These are phyloP conservation scores for Drosophila tsacasi DNA, from an alignment of 1,140 invertebrate genomes.

Conservation along the genomic window DNA sequence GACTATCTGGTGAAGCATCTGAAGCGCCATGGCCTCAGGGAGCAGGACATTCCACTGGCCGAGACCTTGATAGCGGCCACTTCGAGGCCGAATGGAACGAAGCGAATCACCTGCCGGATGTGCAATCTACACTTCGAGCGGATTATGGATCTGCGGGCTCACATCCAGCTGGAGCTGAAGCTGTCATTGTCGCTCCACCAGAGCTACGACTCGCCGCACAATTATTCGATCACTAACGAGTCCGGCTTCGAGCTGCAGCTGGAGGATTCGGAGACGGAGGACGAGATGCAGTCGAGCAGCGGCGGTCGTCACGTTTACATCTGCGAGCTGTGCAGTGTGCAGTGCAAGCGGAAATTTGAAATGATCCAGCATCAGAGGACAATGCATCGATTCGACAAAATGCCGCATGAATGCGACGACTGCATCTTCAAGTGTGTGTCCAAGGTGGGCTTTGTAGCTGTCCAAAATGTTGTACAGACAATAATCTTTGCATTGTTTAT, in stretches of 20 bases:
- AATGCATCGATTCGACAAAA: slow-evolving; percentile 75
- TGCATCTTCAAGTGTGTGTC: slow-evolving; percentile 79
- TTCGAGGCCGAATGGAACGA: slow-evolving; percentile 66
- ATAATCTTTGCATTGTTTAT: not conserved
- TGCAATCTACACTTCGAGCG: slow-evolving; percentile 68
- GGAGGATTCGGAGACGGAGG: slow-evolving; percentile 78
- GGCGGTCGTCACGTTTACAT: slow-evolving; percentile 56
- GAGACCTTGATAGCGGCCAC: slow-evolving; percentile 71
- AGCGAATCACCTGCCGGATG: slow-evolving; percentile 72
- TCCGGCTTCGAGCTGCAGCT: slow-evolving; percentile 73
- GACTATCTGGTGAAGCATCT: slow-evolving; percentile 84
- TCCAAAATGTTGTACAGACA: not conserved
- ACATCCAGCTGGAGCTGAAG: slow-evolving; percentile 71
- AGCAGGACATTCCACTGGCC: slow-evolving; percentile 68
- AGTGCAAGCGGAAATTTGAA: slow-evolving; percentile 84
- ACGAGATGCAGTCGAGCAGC: slow-evolving; percentile 56
- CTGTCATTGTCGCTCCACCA: slow-evolving; percentile 57
- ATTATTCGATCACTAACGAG: slow-evolving; percentile 79
- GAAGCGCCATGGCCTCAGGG: slow-evolving; percentile 67
- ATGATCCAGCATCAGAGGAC: slow-evolving; percentile 78
- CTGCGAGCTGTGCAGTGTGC: slow-evolving; percentile 86
- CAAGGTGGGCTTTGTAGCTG: slow-evolving; percentile 48
- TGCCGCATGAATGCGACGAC: slow-evolving; percentile 72
- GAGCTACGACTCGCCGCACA: slow-evolving; percentile 60
- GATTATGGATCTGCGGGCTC: slow-evolving; percentile 60